Conservation (phyloP, 1,140 invertebrate genomes). For the Carposina sasakii region DNA sequence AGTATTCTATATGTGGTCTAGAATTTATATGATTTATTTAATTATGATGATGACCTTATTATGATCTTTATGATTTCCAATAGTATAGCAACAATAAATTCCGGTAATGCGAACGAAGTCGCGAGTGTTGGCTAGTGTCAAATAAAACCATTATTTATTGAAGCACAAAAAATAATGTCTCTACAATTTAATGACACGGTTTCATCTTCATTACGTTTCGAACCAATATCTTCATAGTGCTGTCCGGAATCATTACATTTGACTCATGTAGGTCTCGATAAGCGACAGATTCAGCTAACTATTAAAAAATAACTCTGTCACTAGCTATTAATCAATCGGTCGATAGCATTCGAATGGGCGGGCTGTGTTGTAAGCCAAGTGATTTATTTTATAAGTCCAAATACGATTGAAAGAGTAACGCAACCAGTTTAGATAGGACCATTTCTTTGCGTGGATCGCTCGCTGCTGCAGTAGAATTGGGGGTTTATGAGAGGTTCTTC, state of each 20-base stretch:
- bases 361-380: slow-evolving; percentile 48
- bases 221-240: too few species aligned
- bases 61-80: too few species aligned
- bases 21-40: too few species aligned
- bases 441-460: not conserved
- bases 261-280: slow-evolving; percentile 26
- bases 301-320: slow-evolving; percentile 62
- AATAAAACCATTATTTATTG: too few species aligned
- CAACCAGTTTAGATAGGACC: slow-evolving; percentile 27
- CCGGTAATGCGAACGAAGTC: too few species aligned
- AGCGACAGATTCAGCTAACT: slow-evolving; percentile 51
- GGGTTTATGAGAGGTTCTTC: slow-evolving; percentile 15
- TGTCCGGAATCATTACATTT: slow-evolving; percentile 11
- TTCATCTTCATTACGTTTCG: too few species aligned
- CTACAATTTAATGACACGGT: too few species aligned
- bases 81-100: too few species aligned
- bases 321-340: slow-evolving; percentile 66
- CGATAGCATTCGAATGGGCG: slow-evolving; percentile 61
- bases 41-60: too few species aligned
- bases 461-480: not conserved
- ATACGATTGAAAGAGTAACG: slow-evolving; percentile 28
- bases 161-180: too few species aligned
- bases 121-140: too few species aligned
- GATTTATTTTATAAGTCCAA: slow-evolving; percentile 54
- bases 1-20: too few species aligned